Base-by-base conservation (phyloP, 2,888 invertebrate genomes). In the Cerastis rubricosa region DNA sequence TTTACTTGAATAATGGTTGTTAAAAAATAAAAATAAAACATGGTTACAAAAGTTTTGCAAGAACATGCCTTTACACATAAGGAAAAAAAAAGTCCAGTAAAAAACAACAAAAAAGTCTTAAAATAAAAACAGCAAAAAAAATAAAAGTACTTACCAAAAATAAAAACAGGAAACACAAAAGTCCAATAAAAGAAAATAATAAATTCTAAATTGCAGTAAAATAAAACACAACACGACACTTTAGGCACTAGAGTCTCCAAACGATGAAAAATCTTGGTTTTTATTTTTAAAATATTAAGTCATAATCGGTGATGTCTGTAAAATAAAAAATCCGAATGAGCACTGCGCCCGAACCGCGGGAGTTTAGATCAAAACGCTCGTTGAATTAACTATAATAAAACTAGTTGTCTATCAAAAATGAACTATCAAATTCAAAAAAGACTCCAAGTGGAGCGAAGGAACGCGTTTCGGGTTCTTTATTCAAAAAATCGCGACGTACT, bases 191-290 rank as follows among this genome's bases (percentile, higher is more conserved):
- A 90, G 89, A 87, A 82, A 83, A 81, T 80, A 80, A 80, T 67
- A 92, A 91, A 92, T 89, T 90, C 85, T 89, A 92, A 92, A 92
- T 88, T 89, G 90, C 88, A 87, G 87, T 89, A 90, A 91, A 91
- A 92, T 92, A 91, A 91, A 94, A 92, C 96, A 96, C 96, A 93
- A 95, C 96, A 96, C 96, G 95, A 91, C 96, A 95, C 96, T 81
- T 81, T 93, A 92, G 88, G 88, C 96, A 96, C 96, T 92, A 95
- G 87, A 95, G 95, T 96, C 89, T 92, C 90, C 85, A 81, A 87
- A 91, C 90, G 90, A 89, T 88, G 89, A 92, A 93, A 93, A 92
- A 93, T 94, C 91, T 94, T 92, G 90, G 90, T 89, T 92, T 91
- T 91, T 89, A 88, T 89, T 85, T 83, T 87, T 89, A 88, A 90